Evolutionary conservation across 2,888 invertebrate species (phyloP).

Genomic region (Uropetala carovei): DNA sequence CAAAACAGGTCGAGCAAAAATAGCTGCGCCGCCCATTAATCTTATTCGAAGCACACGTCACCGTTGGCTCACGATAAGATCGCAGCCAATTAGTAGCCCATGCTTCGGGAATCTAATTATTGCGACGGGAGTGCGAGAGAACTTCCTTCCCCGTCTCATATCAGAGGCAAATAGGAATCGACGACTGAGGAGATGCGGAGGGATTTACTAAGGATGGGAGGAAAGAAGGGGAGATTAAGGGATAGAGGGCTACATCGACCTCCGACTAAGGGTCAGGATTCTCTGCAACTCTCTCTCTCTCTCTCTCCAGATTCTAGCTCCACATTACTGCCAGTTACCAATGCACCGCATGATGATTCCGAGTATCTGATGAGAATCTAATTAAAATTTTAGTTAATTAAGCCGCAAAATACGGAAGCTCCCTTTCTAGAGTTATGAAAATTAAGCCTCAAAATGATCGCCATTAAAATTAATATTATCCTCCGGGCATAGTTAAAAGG

Average conservation of each 20-base stretch:
- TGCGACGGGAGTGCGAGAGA: not conserved
- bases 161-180: conserved; percentile 17
- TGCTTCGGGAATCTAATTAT: conserved; percentile 3
- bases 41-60: not conserved
- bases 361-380: not conserved
- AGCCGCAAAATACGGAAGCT: not conserved
- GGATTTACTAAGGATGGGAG: not conserved
- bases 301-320: not conserved
- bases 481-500: no score
- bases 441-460: not conserved
- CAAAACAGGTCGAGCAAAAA: not conserved
- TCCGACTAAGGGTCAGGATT: not conserved
- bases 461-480: not conserved
- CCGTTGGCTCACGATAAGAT: not conserved
- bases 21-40: not conserved
- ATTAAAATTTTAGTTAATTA: not conserved
- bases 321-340: not conserved
- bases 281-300: not conserved
- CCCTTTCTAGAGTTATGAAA: not conserved
- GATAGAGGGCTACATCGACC: not conserved
- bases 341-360: not conserved
- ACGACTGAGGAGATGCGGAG: not conserved
- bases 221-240: not conserved
- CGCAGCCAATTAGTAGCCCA: conserved; percentile 11
- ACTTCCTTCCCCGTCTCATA: not conserved